Evolutionary conservation across 2,797 vertebrate species (phyloP), one percentile per base, ranked within the genome.

Genomic region (Buphagus erythrorhynchus): DNA sequence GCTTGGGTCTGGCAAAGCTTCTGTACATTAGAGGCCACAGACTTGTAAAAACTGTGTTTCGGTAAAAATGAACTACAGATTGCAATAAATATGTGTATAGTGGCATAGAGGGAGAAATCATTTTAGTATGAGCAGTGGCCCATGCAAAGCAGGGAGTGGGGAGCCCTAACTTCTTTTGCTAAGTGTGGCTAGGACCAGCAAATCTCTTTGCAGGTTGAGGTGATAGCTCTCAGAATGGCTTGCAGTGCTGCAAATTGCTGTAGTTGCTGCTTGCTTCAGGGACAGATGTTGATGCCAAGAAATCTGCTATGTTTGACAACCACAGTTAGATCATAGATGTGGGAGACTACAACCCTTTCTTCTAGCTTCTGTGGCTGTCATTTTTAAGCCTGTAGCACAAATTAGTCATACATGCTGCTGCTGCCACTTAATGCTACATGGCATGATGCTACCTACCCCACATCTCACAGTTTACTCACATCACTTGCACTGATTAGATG

Each of bases 291-390:
- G 85, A 68, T 43, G 55, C 75, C 87, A 77, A 75, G 68, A 95
- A 95, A 86, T 83, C 49, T 84, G 57, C 89, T 83, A 45, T 71
- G 87, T 94, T 95, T 95, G 91, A 95, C 91, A 94, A 20, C 72
- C 72, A 49, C 48, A 74, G 45, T 75, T 89, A 79, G 72, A 71
- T 87, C 49, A 36, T 67, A 73, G 69, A 38, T 90, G 57, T 82
- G 59, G 59, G 77, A 87, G 67, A 35, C 57, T 76, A 20, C 42
- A 57, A 65, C 68, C 57, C 49, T 55, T 74, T 85, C 49, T 74
- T 61, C 54, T 58, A 81, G 16, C 48, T 92, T 91, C 84, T 65
- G 25, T 68, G 63, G 15, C 42, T 87, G 68, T 92, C 46, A 52
- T 81, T 93, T 76, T 57, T 14, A 69, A 90, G 52, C 48, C 35